phyloP scores from a whole-genome alignment of 2,113 vertebrate species.

The Stomatorhinus ivindoensis region DNA sequence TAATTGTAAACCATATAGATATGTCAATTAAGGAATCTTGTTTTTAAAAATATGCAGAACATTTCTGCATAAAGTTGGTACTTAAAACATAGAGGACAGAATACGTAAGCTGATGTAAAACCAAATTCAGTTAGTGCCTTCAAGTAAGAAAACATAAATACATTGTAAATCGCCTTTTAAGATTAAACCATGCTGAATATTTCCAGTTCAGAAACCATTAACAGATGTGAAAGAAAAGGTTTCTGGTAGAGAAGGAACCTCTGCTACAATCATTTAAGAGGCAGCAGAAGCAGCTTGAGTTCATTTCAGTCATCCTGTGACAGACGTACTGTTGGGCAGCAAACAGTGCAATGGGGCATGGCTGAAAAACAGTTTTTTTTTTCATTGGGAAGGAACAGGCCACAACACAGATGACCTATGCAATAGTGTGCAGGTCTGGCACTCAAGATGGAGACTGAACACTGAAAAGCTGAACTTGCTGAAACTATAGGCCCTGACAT shows the following conservation, averaged over 20 bases:
- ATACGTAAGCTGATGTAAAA: background rate
- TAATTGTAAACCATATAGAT: background rate
- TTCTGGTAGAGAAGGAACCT: background rate
- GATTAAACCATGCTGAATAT: background rate
- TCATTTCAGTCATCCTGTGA: background rate
- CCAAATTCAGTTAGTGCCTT: background rate
- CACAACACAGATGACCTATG: background rate
- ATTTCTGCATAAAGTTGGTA: background rate
- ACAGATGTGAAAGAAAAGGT: background rate
- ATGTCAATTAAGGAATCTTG: background rate
- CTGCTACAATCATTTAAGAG: background rate
- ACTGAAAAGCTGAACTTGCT: background rate
- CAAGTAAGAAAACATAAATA: too few relatives aligned
- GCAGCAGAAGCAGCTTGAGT: background rate
- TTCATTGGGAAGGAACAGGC: background rate
- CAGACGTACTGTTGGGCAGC: background rate
- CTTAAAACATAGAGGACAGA: background rate
- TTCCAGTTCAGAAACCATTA: background rate
- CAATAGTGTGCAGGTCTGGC: background rate
- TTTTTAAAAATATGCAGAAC: background rate
- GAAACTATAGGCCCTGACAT: background rate
- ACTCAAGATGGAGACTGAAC: background rate
- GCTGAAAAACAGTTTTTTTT: background rate
- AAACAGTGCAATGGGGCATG: background rate
- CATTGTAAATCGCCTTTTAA: background rate